phyloP scores from a whole-genome alignment of 2,888 invertebrate genomes.

The Liposcelis brunnea region DNA sequence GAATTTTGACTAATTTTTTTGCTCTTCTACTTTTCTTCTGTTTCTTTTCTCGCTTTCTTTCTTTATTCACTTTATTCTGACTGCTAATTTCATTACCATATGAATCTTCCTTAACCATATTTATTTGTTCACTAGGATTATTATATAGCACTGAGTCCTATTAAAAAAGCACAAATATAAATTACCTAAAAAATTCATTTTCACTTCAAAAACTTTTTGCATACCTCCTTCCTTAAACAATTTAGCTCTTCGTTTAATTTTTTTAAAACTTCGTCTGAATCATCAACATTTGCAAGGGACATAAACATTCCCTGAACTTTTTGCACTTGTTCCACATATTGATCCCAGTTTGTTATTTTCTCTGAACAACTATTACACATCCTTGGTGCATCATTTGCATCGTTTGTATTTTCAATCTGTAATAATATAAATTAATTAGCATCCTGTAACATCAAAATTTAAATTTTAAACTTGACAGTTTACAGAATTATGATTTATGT shows the following conservation, averaged over 20 bases:
- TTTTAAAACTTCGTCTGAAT: background rate
- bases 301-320: background rate
- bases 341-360: background rate
- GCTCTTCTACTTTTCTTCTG: too few species aligned
- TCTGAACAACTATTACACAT: background rate
- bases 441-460: too few species aligned
- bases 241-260: background rate
- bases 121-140: too few species aligned
- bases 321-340: background rate
- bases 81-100: too few species aligned
- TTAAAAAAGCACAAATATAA: background rate
- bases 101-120: too few species aligned
- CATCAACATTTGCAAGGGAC: background rate
- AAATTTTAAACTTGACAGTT: too few species aligned
- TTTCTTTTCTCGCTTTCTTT: too few species aligned
- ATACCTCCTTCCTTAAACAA: background rate
- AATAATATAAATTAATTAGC: background rate
- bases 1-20: too few species aligned
- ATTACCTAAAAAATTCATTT: background rate
- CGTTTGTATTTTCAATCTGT: background rate
- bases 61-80: too few species aligned
- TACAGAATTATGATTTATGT: too few species aligned
- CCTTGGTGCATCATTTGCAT: background rate
- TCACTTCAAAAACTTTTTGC: background rate
- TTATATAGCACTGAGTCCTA: background rate